A percentile compares a stretch with the other conserved stretches of the same genome.
phyloP scores from a whole-genome alignment of 2,113 vertebrate species.

The Dunckerocampus dactyliophorus region DNA sequence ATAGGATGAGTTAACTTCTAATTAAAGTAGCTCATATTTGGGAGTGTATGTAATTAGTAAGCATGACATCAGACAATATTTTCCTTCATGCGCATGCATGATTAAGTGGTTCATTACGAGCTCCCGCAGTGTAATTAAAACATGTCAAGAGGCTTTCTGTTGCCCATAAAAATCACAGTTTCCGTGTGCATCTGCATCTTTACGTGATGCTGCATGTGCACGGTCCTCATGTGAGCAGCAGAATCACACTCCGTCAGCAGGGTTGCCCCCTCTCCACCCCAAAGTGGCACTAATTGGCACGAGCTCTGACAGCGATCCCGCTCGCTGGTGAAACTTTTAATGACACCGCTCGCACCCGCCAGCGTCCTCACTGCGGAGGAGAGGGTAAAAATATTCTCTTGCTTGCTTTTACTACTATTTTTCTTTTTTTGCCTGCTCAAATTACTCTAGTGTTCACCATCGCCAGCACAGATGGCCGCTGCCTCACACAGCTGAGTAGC shows the following conservation, averaged over 20 bases:
- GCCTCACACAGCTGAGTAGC: conserved; percentile 48
- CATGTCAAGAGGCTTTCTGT: conserved; percentile 8
- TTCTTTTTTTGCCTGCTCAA: conserved; percentile 27
- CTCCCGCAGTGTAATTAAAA: no score
- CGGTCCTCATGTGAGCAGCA: conserved; percentile 54
- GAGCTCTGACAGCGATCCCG: conserved; percentile 67
- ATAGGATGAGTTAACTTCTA: no score
- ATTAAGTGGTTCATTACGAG: no score
- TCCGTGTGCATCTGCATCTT: conserved; percentile 12
- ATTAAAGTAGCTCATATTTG: no score
- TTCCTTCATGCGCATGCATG: no score
- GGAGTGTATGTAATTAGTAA: no score
- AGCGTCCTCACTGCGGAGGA: conserved; percentile 44
- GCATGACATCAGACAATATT: no score
- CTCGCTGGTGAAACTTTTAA: conserved; percentile 64
- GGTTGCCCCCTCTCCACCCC: conserved; percentile 50
- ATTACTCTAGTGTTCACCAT: background rate
- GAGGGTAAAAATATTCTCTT: conserved; percentile 52
- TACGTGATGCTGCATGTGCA: conserved; percentile 23
- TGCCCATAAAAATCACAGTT: background rate
- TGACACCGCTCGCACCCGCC: conserved; percentile 58
- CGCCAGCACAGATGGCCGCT: conserved; percentile 53
- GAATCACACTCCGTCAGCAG: conserved; percentile 43
- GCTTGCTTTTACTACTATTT: conserved; percentile 46
- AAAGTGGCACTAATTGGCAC: conserved; percentile 74